These are phyloP conservation scores for Patella caerulea DNA, from an alignment of 2,888 invertebrate species.

Conservation along the genomic window DNA sequence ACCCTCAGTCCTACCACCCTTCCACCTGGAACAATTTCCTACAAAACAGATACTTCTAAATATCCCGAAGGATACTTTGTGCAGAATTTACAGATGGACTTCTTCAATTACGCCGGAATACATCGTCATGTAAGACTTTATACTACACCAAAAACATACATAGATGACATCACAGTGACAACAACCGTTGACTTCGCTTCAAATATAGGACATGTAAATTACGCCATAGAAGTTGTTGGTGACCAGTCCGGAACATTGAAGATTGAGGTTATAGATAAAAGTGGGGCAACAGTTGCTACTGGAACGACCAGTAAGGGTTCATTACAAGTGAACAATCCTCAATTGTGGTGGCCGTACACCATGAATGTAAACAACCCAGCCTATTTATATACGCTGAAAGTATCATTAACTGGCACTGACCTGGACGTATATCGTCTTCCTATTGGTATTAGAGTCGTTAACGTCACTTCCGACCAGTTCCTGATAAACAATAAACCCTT, in stretches of 20 bases:
- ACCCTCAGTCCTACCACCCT: conserved; percentile 88
- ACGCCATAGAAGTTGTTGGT: conserved; percentile 38
- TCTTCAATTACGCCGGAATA: conserved; percentile 98
- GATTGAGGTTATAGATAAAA: conserved; percentile 52
- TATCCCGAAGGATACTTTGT: conserved; percentile 78
- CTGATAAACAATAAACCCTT: conserved; percentile 87
- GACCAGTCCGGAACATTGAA: conserved; percentile 15
- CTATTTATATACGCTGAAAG: conserved; percentile 51
- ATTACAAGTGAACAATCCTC: conserved; percentile 79
- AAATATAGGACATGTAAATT: conserved; percentile 50
- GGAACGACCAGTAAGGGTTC: conserved; percentile 74
- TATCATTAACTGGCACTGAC: conserved; percentile 18
- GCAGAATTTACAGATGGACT: conserved; percentile 92
- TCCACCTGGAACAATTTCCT: conserved; percentile 83
- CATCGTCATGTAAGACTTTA: conserved; percentile 92
- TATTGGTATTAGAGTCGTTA: conserved; percentile 89
- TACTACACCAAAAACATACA: conserved; percentile 86
- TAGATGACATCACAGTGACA: conserved; percentile 87
- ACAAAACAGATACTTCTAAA: conserved; percentile 63
- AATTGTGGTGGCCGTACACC: conserved; percentile 93
- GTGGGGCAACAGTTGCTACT: conserved; percentile 50
- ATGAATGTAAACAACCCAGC: conserved; percentile 75
- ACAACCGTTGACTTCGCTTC: conserved; percentile 73
- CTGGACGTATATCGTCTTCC: conserved; percentile 86
- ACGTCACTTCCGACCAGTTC: conserved; percentile 82